Conservation (phyloP, 1,140 invertebrate genomes). For the Drosophila navojoa region DNA sequence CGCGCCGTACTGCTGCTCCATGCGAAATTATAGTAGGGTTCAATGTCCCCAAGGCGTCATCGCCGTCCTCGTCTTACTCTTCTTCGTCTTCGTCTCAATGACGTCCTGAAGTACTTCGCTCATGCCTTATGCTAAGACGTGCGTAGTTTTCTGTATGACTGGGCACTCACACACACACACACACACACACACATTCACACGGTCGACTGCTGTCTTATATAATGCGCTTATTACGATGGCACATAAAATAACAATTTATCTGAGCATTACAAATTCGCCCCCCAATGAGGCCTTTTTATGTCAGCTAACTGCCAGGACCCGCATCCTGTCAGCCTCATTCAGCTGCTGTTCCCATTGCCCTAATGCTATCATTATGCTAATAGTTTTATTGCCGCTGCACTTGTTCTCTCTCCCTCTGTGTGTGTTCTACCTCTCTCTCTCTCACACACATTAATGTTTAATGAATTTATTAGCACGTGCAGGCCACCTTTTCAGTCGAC, state of each 20-base stretch:
- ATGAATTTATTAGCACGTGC: conserved; percentile 78
- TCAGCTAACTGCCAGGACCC: conserved; percentile 22
- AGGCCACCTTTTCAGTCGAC: conserved; percentile 11
- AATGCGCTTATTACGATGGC: conserved; percentile 81
- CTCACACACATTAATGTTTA: conserved; percentile 61
- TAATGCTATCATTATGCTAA: conserved; percentile 53
- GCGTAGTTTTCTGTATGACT: conserved; percentile 78
- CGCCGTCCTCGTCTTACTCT: conserved; percentile 23
- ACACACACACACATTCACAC: conserved; percentile 8
- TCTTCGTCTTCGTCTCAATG: conserved; percentile 54
- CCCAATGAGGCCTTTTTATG: conserved; percentile 57
- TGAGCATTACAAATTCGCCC: conserved; percentile 73
- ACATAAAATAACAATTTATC: conserved; percentile 82
- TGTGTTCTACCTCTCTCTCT: too few relatives aligned
- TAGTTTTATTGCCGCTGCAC: conserved; percentile 50
- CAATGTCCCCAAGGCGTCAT: conserved; percentile 71
- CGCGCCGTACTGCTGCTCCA: conserved; percentile 29
- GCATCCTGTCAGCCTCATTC: conserved; percentile 43
- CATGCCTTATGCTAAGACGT: conserved; percentile 51
- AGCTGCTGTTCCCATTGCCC: conserved; percentile 44
- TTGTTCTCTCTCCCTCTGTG: conserved; percentile 8
- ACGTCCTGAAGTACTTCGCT: conserved; percentile 39
- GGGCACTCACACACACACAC: conserved; percentile 33
- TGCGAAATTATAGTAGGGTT: conserved; percentile 47
- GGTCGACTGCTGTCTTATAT: conserved; percentile 55